phyloP scores from a whole-genome alignment of 2,113 vertebrate species.

The Cyphomyrus plagiostoma region DNA sequence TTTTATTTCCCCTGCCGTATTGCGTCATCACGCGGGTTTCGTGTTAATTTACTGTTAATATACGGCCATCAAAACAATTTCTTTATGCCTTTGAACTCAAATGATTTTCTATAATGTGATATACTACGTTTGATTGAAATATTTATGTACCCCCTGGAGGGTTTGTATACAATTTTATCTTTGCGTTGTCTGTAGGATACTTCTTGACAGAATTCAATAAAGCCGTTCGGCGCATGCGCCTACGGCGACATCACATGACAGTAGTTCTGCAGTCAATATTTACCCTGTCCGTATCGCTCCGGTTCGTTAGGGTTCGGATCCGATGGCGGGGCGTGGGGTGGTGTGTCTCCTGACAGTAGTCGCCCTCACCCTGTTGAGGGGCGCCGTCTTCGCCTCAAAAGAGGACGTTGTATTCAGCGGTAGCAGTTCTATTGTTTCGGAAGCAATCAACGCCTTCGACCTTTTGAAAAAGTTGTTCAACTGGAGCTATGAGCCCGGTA shows the following conservation, averaged over 20 bases:
- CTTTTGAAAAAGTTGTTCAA: constrained; percentile 29
- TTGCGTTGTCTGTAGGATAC: background rate
- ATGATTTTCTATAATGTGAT: background rate
- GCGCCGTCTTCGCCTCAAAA: background rate
- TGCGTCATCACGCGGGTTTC: background rate
- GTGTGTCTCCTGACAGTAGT: background rate
- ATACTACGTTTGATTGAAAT: background rate
- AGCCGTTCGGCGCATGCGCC: background rate
- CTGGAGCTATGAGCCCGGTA: constrained; percentile 22
- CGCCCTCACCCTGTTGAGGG: background rate
- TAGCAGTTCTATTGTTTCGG: background rate
- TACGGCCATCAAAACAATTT: background rate
- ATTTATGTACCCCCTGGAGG: background rate
- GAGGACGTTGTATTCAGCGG: background rate
- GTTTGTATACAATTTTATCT: background rate
- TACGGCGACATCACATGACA: background rate
- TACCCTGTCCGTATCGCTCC: background rate
- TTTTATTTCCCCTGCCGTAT: background rate
- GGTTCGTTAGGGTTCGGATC: background rate
- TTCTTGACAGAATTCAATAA: background rate
- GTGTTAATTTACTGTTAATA: background rate
- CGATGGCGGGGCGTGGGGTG: background rate
- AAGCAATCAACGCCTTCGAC: constrained; percentile 15
- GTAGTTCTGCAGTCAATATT: background rate
- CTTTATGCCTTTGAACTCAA: background rate